phyloP scores from a whole-genome alignment of 2,888 invertebrate genomes.

The Diachrysia chrysitis region DNA sequence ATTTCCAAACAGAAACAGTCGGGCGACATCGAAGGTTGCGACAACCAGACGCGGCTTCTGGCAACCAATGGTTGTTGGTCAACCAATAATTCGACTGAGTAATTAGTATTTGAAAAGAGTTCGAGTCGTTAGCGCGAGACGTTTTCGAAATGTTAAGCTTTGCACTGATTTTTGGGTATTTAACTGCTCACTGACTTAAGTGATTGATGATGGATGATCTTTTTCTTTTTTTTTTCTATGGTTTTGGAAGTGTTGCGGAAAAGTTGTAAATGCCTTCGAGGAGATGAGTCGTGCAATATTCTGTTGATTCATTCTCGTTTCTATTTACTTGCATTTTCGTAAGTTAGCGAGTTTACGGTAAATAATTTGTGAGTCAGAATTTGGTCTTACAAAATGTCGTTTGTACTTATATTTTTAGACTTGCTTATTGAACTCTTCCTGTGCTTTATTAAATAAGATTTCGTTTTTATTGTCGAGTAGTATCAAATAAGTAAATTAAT shows the following conservation, averaged over 20 bases:
- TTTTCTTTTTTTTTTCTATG: conserved; percentile 4
- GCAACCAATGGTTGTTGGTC: conserved; percentile 59
- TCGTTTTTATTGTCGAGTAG: too few relatives aligned
- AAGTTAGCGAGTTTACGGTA: conserved; percentile 3
- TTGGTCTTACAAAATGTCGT: not conserved
- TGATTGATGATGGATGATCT: conserved; percentile 23
- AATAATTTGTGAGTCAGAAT: not conserved
- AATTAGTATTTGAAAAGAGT: conserved; percentile 66
- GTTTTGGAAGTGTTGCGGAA: not conserved
- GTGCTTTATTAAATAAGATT: too few relatives aligned
- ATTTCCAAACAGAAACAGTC: conserved; percentile 58
- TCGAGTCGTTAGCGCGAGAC: conserved; percentile 65
- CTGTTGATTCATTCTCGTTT: conserved; percentile 6
- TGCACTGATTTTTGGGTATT: conserved; percentile 40
- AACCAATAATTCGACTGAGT: conserved; percentile 74
- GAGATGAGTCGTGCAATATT: conserved; percentile 4
- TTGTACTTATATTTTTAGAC: not conserved
- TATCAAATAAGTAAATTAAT: too few relatives aligned
- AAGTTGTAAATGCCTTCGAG: not conserved
- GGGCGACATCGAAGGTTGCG: conserved; percentile 55
- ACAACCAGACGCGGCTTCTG: conserved; percentile 47
- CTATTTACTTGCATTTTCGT: conserved; percentile 7
- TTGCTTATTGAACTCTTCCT: not conserved
- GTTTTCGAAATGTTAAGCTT: conserved; percentile 53
- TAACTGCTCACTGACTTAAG: conserved; percentile 22